Conservation (phyloP, 2,113 vertebrate genomes). For the Lutjanus erythropterus region DNA sequence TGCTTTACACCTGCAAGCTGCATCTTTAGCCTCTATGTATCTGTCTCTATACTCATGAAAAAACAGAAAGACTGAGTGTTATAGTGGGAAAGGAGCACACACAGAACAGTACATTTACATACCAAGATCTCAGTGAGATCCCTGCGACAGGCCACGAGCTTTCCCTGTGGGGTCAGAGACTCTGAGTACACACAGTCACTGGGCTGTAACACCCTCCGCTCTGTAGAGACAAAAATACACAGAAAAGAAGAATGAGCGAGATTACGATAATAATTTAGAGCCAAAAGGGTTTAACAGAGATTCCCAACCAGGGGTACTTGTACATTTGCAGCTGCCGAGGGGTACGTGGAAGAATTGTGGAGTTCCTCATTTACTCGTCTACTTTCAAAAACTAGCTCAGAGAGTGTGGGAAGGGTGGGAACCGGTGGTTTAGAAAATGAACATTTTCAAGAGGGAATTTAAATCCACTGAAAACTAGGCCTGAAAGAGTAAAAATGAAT, state of each 20-base stretch:
- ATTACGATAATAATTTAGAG: constrained; percentile 10
- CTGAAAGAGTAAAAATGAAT: too few relatives aligned
- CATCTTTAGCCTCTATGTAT: neutral
- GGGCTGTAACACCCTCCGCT: constrained; percentile 91
- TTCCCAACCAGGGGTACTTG: neutral
- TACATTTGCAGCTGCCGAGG: neutral
- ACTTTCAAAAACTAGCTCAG: neutral
- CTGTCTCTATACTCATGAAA: neutral
- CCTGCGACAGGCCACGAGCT: constrained; percentile 91
- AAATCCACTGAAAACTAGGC: too few relatives aligned
- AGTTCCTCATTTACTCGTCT: neutral
- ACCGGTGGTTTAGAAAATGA: constrained; percentile 8
- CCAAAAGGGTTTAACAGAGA: neutral
- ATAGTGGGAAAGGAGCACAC: neutral
- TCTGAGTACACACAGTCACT: constrained; percentile 92
- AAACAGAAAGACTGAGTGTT: neutral
- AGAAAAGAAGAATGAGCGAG: neutral
- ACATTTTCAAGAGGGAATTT: constrained; percentile 8
- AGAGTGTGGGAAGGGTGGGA: neutral
- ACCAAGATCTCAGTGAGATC: constrained; percentile 94
- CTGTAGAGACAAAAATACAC: constrained; percentile 77
- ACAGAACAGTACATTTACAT: constrained; percentile 35
- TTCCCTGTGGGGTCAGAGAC: constrained; percentile 89
- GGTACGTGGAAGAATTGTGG: neutral
- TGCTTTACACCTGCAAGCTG: constrained; percentile 13